phyloP scores from a whole-genome alignment of 2,888 invertebrate species.

The Drosophila affinis region DNA sequence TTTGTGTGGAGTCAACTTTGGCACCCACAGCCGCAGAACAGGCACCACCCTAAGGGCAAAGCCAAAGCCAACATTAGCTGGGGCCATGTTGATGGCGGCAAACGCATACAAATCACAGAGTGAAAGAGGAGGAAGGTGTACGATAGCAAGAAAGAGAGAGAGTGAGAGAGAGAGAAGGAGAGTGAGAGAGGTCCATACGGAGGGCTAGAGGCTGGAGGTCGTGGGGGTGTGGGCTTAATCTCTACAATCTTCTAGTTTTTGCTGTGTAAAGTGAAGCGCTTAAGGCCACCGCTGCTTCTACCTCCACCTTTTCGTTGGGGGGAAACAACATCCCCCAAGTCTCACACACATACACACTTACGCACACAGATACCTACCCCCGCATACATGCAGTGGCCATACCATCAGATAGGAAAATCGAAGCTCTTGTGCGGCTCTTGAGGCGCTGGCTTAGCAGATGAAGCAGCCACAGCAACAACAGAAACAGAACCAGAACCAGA shows the following conservation, averaged over 20 bases:
- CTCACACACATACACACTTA: constrained; percentile 23
- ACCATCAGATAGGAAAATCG: constrained; percentile 54
- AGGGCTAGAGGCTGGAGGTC: constrained; percentile 14
- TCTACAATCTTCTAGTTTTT: constrained; percentile 68
- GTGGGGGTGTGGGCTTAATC: constrained; percentile 51
- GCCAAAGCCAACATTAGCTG: constrained; percentile 58
- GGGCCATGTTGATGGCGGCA: constrained; percentile 61
- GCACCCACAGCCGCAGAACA: constrained; percentile 27
- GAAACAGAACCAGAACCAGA: constrained; percentile 4
- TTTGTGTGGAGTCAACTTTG: constrained; percentile 42
- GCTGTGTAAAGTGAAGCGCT: constrained; percentile 67
- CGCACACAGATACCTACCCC: not conserved
- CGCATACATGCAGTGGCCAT: constrained; percentile 11
- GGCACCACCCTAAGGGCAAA: constrained; percentile 36
- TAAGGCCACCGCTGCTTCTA: constrained; percentile 31
- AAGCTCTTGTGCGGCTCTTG: constrained; percentile 59
- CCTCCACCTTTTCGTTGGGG: constrained; percentile 23
- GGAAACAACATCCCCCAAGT: constrained; percentile 54
- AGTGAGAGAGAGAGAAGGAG: constrained; percentile 8
- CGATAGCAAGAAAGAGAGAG: constrained; percentile 4
- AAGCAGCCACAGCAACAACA: not conserved
- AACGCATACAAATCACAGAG: constrained; percentile 74
- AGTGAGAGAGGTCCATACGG: constrained; percentile 3
- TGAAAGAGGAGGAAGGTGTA: constrained; percentile 25
- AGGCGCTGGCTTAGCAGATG: constrained; percentile 34